Evolutionary conservation across 2,113 vertebrate genomes (phyloP), one percentile per base, ranked within the genome.

Genomic region (Solenodon paradoxus): DNA sequence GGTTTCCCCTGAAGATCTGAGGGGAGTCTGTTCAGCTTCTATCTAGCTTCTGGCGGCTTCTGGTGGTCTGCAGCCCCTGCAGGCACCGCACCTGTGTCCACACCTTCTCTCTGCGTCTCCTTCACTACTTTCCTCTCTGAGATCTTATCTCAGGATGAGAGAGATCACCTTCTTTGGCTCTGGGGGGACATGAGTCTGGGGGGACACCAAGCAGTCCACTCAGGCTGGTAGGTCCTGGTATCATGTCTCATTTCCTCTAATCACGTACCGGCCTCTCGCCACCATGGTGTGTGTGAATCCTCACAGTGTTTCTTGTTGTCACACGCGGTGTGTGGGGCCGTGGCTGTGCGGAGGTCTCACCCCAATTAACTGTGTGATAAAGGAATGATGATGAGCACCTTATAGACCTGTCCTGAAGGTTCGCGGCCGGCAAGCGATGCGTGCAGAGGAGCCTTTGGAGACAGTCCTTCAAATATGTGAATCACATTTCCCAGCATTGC

Each of bases 151-250:
- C 64, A 51, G 35, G 42, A 11, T 47, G n/a, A n/a, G n/a, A n/a
- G 47, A 53, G 15, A 5, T 82, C 20, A 13, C 5, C 4, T 19
- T 45, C 26, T 61, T 22, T 66, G 83, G 19, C 32, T 88, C n/a
- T 40, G 7, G 12, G 12, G 49, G 32, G 15, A 78, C 4, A 2
- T 57, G 63, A 32, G 7, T 51, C 63, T 22, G 45, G 9, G 64
- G 26, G 9, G 11, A 7, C 19, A 15, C 10, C 10, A 3, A 20
- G n/a, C 13, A 9, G 10, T 8, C 20, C 30, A n/a, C 49, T 1
- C 9, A 5, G 30, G 32, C 35, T 35, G 4, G 45, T 3, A 24
- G 28, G 55, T 35, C 47, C 42, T 8, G 40, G 13, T 7, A 26
- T 45, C 4, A 0, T 35, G 17, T 13, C 32, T 55, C 11, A 0